Evolutionary conservation across 2,113 vertebrate species (phyloP).

Genomic region (Toxotes chatareus): DNA sequence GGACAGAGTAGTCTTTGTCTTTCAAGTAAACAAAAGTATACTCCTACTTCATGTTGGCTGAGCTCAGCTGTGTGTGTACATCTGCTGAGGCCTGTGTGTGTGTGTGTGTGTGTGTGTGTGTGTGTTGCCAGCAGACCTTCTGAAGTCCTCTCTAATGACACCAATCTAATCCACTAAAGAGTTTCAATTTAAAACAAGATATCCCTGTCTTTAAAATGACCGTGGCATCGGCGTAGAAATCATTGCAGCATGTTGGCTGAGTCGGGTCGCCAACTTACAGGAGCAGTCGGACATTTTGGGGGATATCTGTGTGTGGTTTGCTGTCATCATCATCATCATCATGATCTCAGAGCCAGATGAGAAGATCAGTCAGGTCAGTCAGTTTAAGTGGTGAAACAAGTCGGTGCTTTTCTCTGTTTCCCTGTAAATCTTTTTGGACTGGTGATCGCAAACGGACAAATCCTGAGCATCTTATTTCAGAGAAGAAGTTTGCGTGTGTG

Average conservation of each 20-base stretch:
- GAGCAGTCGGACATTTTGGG: not conserved
- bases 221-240: not conserved
- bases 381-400: not conserved
- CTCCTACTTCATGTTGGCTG: slow-evolving; percentile 47
- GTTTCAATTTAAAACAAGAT: slow-evolving; percentile 31
- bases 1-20: slow-evolving; percentile 69
- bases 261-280: not conserved
- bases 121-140: slow-evolving; percentile 39
- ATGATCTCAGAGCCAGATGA: not conserved
- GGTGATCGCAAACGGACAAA: not conserved
- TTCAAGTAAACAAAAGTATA: slow-evolving; percentile 60
- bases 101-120: slow-evolving; percentile 14
- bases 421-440: not conserved
- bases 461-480: not conserved
- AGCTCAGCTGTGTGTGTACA: slow-evolving; percentile 32
- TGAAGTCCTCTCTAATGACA: slow-evolving; percentile 54
- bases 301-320: not conserved
- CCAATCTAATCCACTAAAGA: slow-evolving; percentile 47
- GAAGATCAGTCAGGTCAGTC: not conserved
- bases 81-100: slow-evolving; percentile 31
- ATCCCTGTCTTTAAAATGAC: not conserved
- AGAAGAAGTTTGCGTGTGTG: not conserved
- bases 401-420: not conserved
- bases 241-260: slow-evolving; percentile 27
- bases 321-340: not conserved